Evolutionary conservation across 2,888 invertebrate species (phyloP), one percentile per base, ranked within the genome.

Genomic region (Mamestra brassicae): DNA sequence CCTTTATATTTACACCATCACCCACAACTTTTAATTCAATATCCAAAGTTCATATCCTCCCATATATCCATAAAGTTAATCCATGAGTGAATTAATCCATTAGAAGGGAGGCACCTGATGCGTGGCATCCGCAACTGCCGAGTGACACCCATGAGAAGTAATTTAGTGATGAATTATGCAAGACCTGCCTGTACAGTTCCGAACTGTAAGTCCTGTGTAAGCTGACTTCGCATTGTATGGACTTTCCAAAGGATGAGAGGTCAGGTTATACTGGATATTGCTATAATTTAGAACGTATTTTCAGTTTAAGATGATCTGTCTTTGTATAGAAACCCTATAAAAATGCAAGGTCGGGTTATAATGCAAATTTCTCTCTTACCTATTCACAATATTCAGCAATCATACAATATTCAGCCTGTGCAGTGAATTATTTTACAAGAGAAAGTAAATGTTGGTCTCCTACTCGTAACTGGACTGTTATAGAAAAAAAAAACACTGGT

Each of bases 71-170:
- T 15, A 55, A 83, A 83, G 67, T 71, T 83, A 78, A 74, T 74
- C 60, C 67, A 61, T 71, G 73, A 81, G 81, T 84, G 63, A 80
- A 72, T 82, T 80, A 80, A 84, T 82, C 84, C 81, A 82, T 82
- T 82, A 82, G 69, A 61, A 58, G 57, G 81, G 61, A 34, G 68
- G 62, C 81, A 84, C 75, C 80, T 82, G 81, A 70, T 80, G 66
- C 71, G 54, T 64, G 68, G 45, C 57, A 55, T 71, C 71, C 71
- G 47, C 47, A 78, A 70, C 69, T 83, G 78, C 66, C 65, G 67
- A 66, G 34, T 61, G 68, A 61, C 60, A 70, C 45, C 52, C n/a
- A 17, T 42, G 47, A 67, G 69, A 71, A 68, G 54, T 81, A 71
- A 84, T 76, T 71, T 71, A 65, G 61, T 71, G 66, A 70, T 82